Conservation (phyloP, 2,113 vertebrate species). For the Cochlearius cochlearius region DNA sequence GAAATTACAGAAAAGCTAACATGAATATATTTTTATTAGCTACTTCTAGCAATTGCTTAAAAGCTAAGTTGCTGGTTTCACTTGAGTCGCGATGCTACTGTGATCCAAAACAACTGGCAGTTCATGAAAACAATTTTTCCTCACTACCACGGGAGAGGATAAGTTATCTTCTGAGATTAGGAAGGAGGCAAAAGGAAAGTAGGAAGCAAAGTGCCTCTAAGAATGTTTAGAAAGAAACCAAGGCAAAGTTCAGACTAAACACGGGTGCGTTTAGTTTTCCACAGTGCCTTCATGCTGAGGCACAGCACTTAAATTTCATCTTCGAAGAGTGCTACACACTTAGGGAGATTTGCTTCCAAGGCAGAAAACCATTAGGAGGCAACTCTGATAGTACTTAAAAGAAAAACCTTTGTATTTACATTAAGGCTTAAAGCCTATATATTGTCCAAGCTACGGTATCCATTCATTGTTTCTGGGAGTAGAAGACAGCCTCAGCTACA, state of each 20-base stretch:
- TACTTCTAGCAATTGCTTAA: neutral
- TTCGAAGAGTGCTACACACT: neutral
- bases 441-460: neutral
- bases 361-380: neutral
- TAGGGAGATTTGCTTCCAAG: neutral
- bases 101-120: neutral
- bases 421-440: neutral
- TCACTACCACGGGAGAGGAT: neutral
- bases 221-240: neutral
- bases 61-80: neutral
- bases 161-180: neutral
- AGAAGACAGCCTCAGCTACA: neutral
- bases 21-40: neutral
- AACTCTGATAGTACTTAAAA: neutral
- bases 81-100: neutral
- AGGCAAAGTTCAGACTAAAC: constrained; percentile 23
- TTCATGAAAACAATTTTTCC: neutral
- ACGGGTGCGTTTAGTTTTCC: neutral
- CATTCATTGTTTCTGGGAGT: neutral
- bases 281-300: neutral
- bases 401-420: neutral
- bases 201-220: neutral
- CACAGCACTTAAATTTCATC: neutral
- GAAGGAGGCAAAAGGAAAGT: neutral
- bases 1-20: neutral